phyloP scores from a whole-genome alignment of 37 sponge, comb jelly and placozoan species.

The Tethya wilhelma region DNA sequence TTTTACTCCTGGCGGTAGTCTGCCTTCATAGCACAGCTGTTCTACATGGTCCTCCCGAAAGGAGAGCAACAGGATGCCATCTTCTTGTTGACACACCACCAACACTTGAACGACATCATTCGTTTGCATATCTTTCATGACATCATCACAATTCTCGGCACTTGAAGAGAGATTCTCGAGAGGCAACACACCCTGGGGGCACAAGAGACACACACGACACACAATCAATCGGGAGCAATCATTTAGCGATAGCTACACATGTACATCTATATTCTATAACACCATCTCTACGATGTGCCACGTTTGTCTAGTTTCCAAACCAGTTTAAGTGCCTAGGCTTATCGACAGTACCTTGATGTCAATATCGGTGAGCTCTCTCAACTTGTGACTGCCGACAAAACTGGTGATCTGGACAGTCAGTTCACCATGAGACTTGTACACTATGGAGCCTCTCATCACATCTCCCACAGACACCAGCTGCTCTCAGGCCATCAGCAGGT shows the following conservation, averaged over 20 bases:
- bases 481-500: not conserved
- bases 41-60: not conserved
- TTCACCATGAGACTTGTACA: not conserved
- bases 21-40: not conserved
- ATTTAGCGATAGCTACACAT: not conserved
- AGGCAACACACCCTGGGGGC: conserved; percentile 32
- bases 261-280: not conserved
- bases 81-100: not conserved
- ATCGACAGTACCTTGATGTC: conserved; percentile 21
- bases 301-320: not conserved
- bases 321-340: not conserved
- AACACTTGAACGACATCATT: conserved; percentile 44
- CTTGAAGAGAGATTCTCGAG: conserved; percentile 23
- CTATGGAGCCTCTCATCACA: conserved; percentile 58
- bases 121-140: conserved; percentile 40
- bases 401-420: conserved; percentile 34
- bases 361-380: conserved; percentile 44
- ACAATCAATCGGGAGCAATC: not conserved
- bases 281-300: no score
- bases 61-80: not conserved
- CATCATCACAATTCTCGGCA: conserved; percentile 23
- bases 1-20: not conserved
- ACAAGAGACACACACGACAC: not conserved
- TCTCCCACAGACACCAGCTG: conserved; percentile 58
- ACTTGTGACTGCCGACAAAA: conserved; percentile 32